Evolutionary conservation across 2,797 vertebrate genomes (phyloP).

Genomic region (Passerculus sandwichensis): DNA sequence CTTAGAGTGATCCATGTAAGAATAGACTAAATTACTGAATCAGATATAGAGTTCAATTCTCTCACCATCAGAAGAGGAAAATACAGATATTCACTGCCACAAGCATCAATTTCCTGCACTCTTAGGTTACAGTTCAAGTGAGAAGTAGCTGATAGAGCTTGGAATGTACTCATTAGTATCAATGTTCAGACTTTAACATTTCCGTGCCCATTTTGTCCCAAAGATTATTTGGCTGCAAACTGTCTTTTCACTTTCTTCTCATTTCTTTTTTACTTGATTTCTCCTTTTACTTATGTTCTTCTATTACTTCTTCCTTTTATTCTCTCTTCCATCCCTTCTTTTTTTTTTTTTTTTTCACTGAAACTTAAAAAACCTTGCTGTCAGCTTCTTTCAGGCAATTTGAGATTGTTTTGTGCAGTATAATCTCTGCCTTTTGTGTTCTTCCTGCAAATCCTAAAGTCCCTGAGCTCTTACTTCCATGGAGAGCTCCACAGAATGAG

Average conservation of each 20-base stretch:
- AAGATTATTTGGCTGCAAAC: not conserved
- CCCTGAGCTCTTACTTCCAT: not conserved
- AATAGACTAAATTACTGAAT: slow-evolving; percentile 10
- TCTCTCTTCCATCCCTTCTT: not conserved
- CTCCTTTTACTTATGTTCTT: not conserved
- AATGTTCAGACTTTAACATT: not conserved
- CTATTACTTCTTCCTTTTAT: not conserved
- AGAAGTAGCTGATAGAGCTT: not conserved
- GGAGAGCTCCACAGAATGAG: not conserved
- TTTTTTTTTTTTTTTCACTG: not conserved
- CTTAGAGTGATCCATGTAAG: not conserved
- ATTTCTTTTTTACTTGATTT: not conserved
- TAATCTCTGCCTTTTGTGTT: not conserved
- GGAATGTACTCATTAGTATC: not conserved
- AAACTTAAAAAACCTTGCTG: not conserved
- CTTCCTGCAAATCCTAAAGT: not conserved
- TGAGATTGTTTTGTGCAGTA: not conserved
- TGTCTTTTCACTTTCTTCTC: not conserved
- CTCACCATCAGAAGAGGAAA: slow-evolving; percentile 1
- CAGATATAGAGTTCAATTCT: not conserved
- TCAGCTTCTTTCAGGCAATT: not conserved
- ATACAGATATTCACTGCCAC: not conserved
- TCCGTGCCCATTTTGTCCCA: not conserved
- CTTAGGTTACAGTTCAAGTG: not conserved
- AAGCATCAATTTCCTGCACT: not conserved